A percentile compares a stretch with the other conserved stretches of the same genome.
phyloP scores from a whole-genome alignment of 1,140 invertebrate genomes.

The Lucilia cuprina region DNA sequence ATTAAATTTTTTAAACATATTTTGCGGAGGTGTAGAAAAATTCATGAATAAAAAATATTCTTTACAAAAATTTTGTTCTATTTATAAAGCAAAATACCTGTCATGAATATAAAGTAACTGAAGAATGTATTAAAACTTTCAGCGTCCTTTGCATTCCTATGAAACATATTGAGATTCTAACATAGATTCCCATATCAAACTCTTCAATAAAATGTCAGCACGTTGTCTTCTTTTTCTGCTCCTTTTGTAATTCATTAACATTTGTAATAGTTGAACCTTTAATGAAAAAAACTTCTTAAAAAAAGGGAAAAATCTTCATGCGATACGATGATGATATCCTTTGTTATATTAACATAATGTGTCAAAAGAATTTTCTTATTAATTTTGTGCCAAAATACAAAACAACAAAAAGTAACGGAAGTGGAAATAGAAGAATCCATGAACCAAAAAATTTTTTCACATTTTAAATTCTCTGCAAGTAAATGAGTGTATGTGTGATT shows the following conservation, averaged over 20 bases:
- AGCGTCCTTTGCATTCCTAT: no score
- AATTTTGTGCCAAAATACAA: conserved; percentile 1
- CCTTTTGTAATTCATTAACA: conserved; percentile 5
- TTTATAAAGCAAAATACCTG: no score
- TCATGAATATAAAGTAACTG: no score
- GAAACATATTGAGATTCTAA: no score
- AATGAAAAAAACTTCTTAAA: not conserved
- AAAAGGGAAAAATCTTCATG: not conserved
- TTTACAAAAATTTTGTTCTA: no score
- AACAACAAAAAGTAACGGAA: not conserved
- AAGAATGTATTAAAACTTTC: no score
- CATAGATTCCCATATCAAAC: no score
- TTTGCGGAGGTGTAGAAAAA: no score
- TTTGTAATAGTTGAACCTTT: conserved; percentile 22
- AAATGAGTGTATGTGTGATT: not conserved
- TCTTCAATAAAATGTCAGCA: no score
- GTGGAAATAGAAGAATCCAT: not conserved
- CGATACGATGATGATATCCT: not conserved
- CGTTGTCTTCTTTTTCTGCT: not conserved
- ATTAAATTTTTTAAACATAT: no score
- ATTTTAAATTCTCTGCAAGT: not conserved
- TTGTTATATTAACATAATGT: conserved; percentile 32
- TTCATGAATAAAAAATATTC: no score
- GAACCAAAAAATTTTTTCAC: not conserved
- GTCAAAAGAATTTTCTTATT: conserved; percentile 26